Percentiles rank a stretch among this genome's conserved stretches.
Conservation (phyloP, 2,888 invertebrate genomes). For the Flexamia atlantica region DNA sequence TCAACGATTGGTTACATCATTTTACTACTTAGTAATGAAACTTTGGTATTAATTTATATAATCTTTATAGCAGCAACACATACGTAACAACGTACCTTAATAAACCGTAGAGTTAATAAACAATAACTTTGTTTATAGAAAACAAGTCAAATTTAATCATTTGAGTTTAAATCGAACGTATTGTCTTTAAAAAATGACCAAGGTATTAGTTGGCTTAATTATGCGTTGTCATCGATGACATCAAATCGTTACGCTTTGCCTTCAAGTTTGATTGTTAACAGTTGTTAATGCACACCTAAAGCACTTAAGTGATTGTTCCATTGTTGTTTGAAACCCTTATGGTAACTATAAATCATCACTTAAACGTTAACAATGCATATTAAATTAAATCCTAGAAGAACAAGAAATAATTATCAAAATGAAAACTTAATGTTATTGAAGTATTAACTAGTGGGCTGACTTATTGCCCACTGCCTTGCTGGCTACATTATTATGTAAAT, state of each 20-base stretch:
- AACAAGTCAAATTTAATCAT: not conserved
- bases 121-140: too few species aligned
- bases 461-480: too few species aligned
- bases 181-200: not conserved
- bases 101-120: too few species aligned
- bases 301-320: slow-evolving; percentile 4
- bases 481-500: too few species aligned
- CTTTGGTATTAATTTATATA: slow-evolving; percentile 6
- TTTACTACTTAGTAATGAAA: too few species aligned
- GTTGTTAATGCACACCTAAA: slow-evolving; percentile 1
- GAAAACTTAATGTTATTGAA: too few species aligned
- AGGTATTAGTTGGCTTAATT: not conserved
- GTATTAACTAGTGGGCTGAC: too few species aligned
- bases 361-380: not conserved
- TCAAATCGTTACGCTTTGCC: not conserved
- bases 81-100: too few species aligned
- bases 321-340: not conserved
- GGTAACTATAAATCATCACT: not conserved
- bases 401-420: too few species aligned
- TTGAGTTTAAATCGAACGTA: not conserved
- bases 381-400: too few species aligned
- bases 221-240: not conserved
- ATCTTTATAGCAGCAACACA: too few species aligned
- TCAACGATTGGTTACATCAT: too few species aligned
- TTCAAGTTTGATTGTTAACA: slow-evolving; percentile 34